Evolutionary conservation across 2,888 invertebrate species (phyloP).

Genomic region (Drosophila nr. medialis): DNA sequence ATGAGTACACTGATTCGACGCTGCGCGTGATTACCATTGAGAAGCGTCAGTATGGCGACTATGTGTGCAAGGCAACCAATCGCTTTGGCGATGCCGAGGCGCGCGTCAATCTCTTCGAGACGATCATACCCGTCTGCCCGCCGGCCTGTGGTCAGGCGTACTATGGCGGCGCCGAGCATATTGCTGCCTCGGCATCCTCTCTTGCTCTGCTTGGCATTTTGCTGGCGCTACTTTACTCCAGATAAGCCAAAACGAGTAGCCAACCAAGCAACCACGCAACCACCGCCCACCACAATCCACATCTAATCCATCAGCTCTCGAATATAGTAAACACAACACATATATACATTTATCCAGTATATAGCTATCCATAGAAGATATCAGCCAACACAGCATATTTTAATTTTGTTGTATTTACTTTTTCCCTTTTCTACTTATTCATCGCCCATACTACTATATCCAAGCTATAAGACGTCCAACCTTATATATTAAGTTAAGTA

Average conservation of each 20-base stretch:
- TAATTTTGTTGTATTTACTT: constrained; percentile 23
- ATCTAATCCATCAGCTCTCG: constrained; percentile 58
- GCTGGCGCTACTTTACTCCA: constrained; percentile 84
- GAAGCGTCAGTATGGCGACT: constrained; percentile 94
- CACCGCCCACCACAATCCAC: constrained; percentile 37
- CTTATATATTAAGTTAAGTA: constrained; percentile 72
- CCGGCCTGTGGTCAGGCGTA: constrained; percentile 90
- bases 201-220: constrained; percentile 86
- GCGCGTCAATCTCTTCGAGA: constrained; percentile 93
- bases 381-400: constrained; percentile 19
- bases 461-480: constrained; percentile 66
- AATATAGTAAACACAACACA: constrained; percentile 33
- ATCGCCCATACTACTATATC: constrained; percentile 14
- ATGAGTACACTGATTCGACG: constrained; percentile 96
- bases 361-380: constrained; percentile 36
- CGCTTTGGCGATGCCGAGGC: constrained; percentile 93
- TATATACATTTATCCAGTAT: constrained; percentile 29
- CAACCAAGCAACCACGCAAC: constrained; percentile 14
- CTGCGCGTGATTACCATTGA: constrained; percentile 95
- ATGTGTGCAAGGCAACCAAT: constrained; percentile 94
- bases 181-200: constrained; percentile 82
- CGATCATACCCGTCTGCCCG: constrained; percentile 96
- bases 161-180: constrained; percentile 81
- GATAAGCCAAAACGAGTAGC: constrained; percentile 74
- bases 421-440: constrained; percentile 1